Evolutionary conservation across 2,888 invertebrate species (phyloP).

Genomic region (Campoplex capitator): DNA sequence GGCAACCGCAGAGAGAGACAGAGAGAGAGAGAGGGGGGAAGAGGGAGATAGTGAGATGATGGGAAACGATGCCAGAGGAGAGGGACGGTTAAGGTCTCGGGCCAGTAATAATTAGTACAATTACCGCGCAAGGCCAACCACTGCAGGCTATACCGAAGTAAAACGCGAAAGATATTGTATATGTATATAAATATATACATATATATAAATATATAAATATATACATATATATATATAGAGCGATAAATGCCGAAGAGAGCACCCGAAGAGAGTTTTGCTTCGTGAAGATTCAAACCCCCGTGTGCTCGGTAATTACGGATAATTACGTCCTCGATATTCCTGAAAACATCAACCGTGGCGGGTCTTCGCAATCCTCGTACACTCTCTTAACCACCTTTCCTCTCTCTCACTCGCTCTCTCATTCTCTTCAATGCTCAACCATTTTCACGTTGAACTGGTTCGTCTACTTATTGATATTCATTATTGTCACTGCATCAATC

Average conservation of each 20-base stretch:
- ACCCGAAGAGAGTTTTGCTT: constrained; percentile 68
- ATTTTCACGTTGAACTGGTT: constrained; percentile 57
- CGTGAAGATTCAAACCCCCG: constrained; percentile 79
- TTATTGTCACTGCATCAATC: constrained; percentile 47
- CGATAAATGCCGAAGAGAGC: constrained; percentile 57
- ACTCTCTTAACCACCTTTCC: constrained; percentile 50
- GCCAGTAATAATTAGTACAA: constrained; percentile 84
- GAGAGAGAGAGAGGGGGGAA: constrained; percentile 64
- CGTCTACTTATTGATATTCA: constrained; percentile 58
- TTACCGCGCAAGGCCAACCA: constrained; percentile 84
- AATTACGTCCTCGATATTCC: constrained; percentile 84
- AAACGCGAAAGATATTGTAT: constrained; percentile 57
- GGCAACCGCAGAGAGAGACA: constrained; percentile 46
- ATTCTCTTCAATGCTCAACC: constrained; percentile 34
- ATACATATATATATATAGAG: constrained; percentile 48
- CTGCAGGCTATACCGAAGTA: constrained; percentile 74
- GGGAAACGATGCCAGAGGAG: constrained; percentile 66
- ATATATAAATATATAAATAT: constrained; percentile 50
- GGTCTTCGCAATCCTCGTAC: constrained; percentile 69
- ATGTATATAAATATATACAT: constrained; percentile 41
- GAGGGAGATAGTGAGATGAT: constrained; percentile 68
- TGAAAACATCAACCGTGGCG: constrained; percentile 78
- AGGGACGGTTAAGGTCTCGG: constrained; percentile 63
- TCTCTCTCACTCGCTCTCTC: constrained; percentile 47
- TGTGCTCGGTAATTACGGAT: constrained; percentile 83